phyloP scores from a whole-genome alignment of 1,140 invertebrate genomes.

The Cyphomyrmex costatus region DNA sequence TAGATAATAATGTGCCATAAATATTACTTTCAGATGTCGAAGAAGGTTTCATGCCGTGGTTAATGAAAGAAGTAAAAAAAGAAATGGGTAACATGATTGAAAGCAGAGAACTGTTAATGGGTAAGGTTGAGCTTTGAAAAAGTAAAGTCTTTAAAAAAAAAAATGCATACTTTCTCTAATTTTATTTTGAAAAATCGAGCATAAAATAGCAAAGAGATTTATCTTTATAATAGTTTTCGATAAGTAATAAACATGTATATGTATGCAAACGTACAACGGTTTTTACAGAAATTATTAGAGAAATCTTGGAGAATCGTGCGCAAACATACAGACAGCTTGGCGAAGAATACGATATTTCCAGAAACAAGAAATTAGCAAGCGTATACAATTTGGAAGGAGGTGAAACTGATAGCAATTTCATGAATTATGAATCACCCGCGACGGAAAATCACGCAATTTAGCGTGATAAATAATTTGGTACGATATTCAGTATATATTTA shows the following conservation, averaged over 20 bases:
- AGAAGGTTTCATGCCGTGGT: conserved; percentile 95
- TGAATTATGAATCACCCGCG: conserved; percentile 72
- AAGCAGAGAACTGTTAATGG: conserved; percentile 92
- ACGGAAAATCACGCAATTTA: conserved; percentile 63
- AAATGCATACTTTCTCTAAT: neutral
- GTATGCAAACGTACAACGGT: neutral
- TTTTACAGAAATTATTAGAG: conserved; percentile 90
- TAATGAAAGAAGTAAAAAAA: conserved; percentile 92
- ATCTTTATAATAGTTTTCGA: neutral
- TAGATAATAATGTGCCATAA: neutral
- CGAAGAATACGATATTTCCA: conserved; percentile 80
- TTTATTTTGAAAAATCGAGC: neutral
- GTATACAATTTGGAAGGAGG: conserved; percentile 80
- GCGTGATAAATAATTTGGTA: conserved; percentile 24
- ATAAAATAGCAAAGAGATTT: neutral
- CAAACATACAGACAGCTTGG: conserved; percentile 87
- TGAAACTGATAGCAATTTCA: conserved; percentile 71
- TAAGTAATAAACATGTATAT: neutral
- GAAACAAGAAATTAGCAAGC: conserved; percentile 77
- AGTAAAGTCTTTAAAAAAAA: neutral
- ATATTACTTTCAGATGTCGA: conserved; percentile 89
- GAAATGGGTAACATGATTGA: conserved; percentile 93
- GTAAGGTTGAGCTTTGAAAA: conserved; percentile 81
- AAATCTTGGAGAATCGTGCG: conserved; percentile 91
- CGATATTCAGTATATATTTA: neutral